These are phyloP conservation scores for Tanytarsus gracilentus DNA, from an alignment of 2,888 invertebrate species.

Conservation along the genomic window DNA sequence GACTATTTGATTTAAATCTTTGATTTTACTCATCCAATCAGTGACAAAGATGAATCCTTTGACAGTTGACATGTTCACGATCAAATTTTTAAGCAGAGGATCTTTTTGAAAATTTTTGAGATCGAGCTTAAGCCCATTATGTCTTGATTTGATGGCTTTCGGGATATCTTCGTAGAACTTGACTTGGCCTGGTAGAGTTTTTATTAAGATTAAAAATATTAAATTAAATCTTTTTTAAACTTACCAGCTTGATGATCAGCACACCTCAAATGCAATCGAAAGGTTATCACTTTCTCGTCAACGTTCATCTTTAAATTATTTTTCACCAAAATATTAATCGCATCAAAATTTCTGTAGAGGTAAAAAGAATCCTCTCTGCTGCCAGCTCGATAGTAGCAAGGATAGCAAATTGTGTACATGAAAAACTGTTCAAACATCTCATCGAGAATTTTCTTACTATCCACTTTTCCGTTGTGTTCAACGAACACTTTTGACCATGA, in stretches of 20 bases:
- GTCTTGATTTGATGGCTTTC: neutral
- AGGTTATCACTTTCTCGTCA: neutral
- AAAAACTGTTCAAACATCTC: neutral
- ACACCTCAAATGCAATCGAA: slow-evolving; percentile 6
- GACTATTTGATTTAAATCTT: neutral
- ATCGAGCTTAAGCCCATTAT: neutral
- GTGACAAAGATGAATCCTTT: neutral
- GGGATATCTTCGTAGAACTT: neutral
- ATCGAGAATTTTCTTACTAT: neutral
- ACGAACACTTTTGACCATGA: slow-evolving; percentile 9
- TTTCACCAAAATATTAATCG: neutral
- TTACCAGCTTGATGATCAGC: no score
- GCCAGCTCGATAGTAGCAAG: neutral
- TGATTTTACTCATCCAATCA: neutral
- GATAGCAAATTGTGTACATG: neutral
- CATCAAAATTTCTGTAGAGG: neutral
- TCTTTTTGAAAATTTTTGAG: neutral
- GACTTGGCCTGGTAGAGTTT: no score
- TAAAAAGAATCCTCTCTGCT: neutral
- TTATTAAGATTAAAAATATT: no score
- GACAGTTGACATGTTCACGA: neutral
- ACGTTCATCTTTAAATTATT: slow-evolving; percentile 2
- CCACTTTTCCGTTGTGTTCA: slow-evolving; percentile 1
- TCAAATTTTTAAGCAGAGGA: neutral
- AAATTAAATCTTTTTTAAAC: no score